phyloP scores from a whole-genome alignment of 2,888 invertebrate species.

The Diplolepis rosae region DNA sequence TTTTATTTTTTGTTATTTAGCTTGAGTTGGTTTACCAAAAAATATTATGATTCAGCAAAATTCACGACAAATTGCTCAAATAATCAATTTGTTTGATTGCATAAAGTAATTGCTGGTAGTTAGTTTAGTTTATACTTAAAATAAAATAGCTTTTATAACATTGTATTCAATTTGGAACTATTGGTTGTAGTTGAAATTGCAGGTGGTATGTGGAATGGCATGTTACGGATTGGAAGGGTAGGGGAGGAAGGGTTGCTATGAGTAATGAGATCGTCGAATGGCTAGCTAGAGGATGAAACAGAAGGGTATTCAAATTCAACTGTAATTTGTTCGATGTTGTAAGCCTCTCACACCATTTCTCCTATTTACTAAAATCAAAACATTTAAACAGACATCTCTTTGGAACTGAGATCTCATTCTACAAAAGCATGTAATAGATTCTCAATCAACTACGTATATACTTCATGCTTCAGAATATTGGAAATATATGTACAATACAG shows the following conservation, averaged over 20 bases:
- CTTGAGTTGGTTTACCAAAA: no score
- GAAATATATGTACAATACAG: background rate
- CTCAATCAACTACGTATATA: background rate
- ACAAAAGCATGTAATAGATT: background rate
- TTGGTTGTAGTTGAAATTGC: conserved; percentile 40
- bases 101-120: no score
- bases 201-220: conserved; percentile 40
- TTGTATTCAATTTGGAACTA: conserved; percentile 20
- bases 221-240: conserved; percentile 39
- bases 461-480: background rate
- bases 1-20: no score
- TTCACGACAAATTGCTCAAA: no score
- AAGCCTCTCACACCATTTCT: conserved; percentile 5
- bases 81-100: no score
- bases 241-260: conserved; percentile 44
- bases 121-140: no score
- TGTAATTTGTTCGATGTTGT: conserved; percentile 15
- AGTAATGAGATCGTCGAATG: conserved; percentile 51
- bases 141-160: background rate
- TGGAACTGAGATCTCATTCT: background rate
- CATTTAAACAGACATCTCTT: background rate
- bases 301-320: conserved; percentile 16
- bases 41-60: no score
- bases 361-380: conserved; percentile 9
- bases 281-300: conserved; percentile 40